A percentile compares a stretch with the other conserved stretches of the same genome.
These are phyloP conservation scores for Elysia crispata DNA, from an alignment of 2,888 invertebrate genomes.

Conservation along the genomic window DNA sequence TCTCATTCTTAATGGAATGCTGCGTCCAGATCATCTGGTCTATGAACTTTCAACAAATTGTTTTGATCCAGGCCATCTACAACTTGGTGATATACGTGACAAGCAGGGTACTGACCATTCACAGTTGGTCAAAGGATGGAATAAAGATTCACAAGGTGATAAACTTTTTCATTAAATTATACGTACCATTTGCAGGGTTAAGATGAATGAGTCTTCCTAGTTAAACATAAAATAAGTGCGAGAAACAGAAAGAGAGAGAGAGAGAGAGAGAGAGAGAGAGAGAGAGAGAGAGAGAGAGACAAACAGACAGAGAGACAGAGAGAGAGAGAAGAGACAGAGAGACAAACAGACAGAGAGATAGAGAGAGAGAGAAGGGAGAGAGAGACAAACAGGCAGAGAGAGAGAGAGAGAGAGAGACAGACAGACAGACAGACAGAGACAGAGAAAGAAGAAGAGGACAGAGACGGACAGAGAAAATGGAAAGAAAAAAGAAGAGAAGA, in stretches of 20 bases:
- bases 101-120: slow-evolving; percentile 21
- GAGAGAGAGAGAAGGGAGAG: slow-evolving; percentile 31
- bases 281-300: neutral
- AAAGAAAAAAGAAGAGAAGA: slow-evolving; percentile 35
- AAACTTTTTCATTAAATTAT: too few species aligned
- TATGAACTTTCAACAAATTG: too few species aligned
- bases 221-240: too few species aligned
- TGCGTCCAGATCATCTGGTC: too few species aligned
- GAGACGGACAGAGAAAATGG: slow-evolving; percentile 2
- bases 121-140: too few species aligned
- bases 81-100: too few species aligned
- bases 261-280: slow-evolving; percentile 18
- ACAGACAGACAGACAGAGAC: slow-evolving; percentile 35
- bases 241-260: slow-evolving; percentile 17
- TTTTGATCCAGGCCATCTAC: too few species aligned
- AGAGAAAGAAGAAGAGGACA: slow-evolving; percentile 17
- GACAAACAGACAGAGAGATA: slow-evolving; percentile 25
- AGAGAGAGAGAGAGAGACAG: neutral
- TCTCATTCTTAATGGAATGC: too few species aligned
- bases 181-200: too few species aligned
- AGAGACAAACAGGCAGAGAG: slow-evolving; percentile 7
- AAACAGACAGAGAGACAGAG: neutral
- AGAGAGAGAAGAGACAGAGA: slow-evolving; percentile 5
- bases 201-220: too few species aligned
- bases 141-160: too few species aligned